Base-by-base conservation (phyloP, 2,113 vertebrate species). In the Triplophysa dalaica region DNA sequence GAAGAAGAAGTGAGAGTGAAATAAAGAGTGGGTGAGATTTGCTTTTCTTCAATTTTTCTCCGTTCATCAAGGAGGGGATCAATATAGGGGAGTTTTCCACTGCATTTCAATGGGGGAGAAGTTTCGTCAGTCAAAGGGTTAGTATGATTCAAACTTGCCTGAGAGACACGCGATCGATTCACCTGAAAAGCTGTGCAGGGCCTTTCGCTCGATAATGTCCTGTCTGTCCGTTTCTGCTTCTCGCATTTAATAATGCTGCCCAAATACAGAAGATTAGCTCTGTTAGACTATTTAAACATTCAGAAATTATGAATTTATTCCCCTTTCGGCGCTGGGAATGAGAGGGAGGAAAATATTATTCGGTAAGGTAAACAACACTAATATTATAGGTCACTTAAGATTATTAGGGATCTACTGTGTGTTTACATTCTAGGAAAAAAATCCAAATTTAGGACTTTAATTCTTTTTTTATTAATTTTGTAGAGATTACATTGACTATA, bases 101-200 rank as follows among this genome's bases (percentile, higher is more conserved):
- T 58, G 85, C 69, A 79, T 82, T 84, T 83, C 82, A 81, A 43
- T 77, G 68, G 78, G 60, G 76, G 72, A 82, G 76, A 82, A 77
- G 82, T 83, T 86, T 69, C 81, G 85, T 81, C 81, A 86, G 85
- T 84, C 81, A 72, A 77, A 82, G 82, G 76, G 81, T 85, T 86
- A 81, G 67, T 82, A 84, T 83, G 79, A 87, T 86, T 87, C 79
- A 84, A 84, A 82, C 79, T 84, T 81, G 74, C 81, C 82, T 77
- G 78, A 77, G 80, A 84, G 79, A 72, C 83, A 70, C 54, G 24
- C 75, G 26, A 82, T 87, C 83, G 77, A 82, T 87, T 85, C 80
- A 80, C 81, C 81, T 86, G 81, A 82, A 86, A 85, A 85, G 81
- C 78, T 78, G 70, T 78, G 14, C 33, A 1, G 82, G 84, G 85